phyloP scores from a whole-genome alignment of 2,113 vertebrate genomes.

The Nyctibius bracteatus region DNA sequence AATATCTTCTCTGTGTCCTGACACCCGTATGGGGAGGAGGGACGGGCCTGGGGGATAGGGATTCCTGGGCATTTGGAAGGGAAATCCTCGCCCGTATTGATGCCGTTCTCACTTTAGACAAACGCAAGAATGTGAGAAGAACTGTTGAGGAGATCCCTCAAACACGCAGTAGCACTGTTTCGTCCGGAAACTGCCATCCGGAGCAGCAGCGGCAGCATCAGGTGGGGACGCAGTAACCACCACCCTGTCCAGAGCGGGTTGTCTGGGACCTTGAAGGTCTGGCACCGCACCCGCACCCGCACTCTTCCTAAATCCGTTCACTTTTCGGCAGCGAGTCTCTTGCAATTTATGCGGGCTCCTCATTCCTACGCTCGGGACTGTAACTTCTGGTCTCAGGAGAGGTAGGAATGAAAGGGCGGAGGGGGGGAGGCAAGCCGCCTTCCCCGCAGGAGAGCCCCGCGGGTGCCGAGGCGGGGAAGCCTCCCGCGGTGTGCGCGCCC shows the following conservation, averaged over 20 bases:
- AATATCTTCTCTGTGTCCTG: neutral
- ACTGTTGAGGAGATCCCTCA: neutral
- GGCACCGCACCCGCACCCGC: accelerated
- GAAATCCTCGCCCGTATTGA: accelerated
- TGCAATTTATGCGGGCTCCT: neutral
- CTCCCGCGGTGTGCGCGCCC: neutral
- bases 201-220: neutral
- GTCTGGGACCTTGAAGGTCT: neutral
- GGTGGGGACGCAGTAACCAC: neutral
- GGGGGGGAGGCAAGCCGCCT: neutral
- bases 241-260: neutral
- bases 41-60: accelerated
- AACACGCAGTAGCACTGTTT: neutral
- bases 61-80: neutral
- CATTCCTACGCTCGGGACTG: neutral
- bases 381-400: neutral
- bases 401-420: neutral
- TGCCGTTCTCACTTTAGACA: neutral
- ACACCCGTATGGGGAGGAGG: accelerated
- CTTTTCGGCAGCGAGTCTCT: neutral
- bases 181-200: neutral
- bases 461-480: neutral
- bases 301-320: neutral
- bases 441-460: neutral
- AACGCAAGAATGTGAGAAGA: neutral